Base-by-base conservation (phyloP, 1,140 invertebrate species). In the Maniola jurtina region DNA sequence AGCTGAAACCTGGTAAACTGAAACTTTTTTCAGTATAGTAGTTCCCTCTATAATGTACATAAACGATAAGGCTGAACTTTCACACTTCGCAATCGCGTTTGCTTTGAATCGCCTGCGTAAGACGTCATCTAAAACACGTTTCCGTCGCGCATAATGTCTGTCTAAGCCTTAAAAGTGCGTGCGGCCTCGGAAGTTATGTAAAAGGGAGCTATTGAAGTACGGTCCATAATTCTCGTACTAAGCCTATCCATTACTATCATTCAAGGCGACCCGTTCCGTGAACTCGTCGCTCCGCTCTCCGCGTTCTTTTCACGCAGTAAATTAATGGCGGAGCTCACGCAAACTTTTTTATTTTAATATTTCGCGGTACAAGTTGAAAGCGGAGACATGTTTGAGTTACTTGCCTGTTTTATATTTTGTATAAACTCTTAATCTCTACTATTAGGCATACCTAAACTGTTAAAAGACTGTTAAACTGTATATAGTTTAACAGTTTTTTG, bases 291-390 rank as follows among this genome's bases (percentile, higher is more conserved):
- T 58, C 60, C 69, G 65, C 54, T 66, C 71, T 76, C 72, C 67
- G 66, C 72, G 69, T 80, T 86, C 83, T 82, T 88, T 86, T 86
- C 81, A 88, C 81, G 80, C 82, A 82, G 79, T 75, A 84, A 86
- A 86, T 86, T 88, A 87, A 88, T 88, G 84, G 76, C 62, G 57
- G 67, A 68, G 71, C 77, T 79, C 84, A 86, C 86, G 82, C 86
- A 71, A 86, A 78, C 67, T 74, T 72, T 77, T 85, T 82, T 83
- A 73, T 77, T 25, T 74, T 77, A 73, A 78, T 77, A 76, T 69
- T 70, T 55, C 72, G 52, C 16, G 47, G 47, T 55, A 13, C 55
- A 73, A 69, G 61, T 11, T 11, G 9, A 11, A 11, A 11, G 42
- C 13, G 42, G 13, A 45, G 13, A 11, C 42, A n/a, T n/a, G 42